Evolutionary conservation across 2,113 vertebrate species (phyloP).

Genomic region (Echinops telfairi): DNA sequence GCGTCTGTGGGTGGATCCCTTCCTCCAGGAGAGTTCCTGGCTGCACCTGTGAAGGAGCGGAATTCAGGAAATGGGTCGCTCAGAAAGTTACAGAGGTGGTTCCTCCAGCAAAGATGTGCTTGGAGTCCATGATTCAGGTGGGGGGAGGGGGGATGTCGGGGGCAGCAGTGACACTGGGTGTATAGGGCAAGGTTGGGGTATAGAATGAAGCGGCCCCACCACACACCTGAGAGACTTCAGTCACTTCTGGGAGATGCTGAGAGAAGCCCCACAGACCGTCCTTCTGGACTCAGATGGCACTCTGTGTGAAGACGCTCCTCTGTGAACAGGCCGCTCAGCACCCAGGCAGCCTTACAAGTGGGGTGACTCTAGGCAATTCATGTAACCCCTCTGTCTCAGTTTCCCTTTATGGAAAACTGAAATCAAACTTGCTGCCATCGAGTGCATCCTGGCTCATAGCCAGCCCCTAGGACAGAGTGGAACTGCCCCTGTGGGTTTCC

Average conservation of each 20-base stretch:
- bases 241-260: not conserved
- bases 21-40: constrained; percentile 13
- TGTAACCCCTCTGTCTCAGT: too few relatives aligned
- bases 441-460: too few relatives aligned
- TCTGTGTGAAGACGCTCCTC: not conserved
- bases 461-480: too few relatives aligned
- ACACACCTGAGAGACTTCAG: not conserved
- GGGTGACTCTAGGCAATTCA: not conserved
- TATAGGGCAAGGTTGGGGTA: not conserved
- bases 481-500: too few relatives aligned
- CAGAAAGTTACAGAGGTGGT: not conserved
- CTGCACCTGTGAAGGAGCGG: constrained; percentile 1
- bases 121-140: not conserved
- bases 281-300: not conserved
- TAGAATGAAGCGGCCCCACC: too few relatives aligned
- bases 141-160: too few relatives aligned
- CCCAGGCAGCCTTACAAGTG: not conserved
- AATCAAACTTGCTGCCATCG: too few relatives aligned
- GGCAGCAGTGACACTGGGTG: not conserved
- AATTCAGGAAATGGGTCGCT: not conserved
- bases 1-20: not conserved
- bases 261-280: not conserved
- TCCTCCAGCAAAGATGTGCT: not conserved
- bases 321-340: not conserved
- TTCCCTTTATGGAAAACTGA: too few relatives aligned